Percentiles rank a stretch among this genome's conserved stretches.
Conservation (phyloP, 2,888 invertebrate genomes). For the Drosophila subsilvestris region DNA sequence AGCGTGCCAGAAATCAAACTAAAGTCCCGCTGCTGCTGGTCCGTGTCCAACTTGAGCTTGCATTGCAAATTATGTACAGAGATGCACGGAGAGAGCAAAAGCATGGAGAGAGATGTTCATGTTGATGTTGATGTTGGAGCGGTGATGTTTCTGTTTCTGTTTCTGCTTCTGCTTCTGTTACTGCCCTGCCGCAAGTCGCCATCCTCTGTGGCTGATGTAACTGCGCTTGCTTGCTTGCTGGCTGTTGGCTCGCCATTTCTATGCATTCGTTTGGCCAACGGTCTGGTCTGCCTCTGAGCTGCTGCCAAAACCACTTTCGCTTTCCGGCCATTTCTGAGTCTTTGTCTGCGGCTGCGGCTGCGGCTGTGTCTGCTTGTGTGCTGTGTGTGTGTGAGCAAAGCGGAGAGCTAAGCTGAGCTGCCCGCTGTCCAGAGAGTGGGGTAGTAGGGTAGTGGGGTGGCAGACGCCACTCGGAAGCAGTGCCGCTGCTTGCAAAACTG, state of each 20-base stretch:
- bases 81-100: slow-evolving; percentile 15
- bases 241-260: slow-evolving; percentile 53
- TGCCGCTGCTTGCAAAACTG: slow-evolving; percentile 46
- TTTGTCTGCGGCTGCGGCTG: not conserved
- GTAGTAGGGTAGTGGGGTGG: not conserved
- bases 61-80: slow-evolving; percentile 45
- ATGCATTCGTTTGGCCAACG: slow-evolving; percentile 41
- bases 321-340: slow-evolving; percentile 54
- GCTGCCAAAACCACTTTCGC: slow-evolving; percentile 73
- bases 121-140: no score
- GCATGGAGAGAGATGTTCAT: slow-evolving; percentile 28
- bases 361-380: slow-evolving; percentile 1
- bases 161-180: slow-evolving; percentile 4
- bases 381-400: slow-evolving; percentile 11
- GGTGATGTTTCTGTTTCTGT: slow-evolving; percentile 23
- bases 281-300: slow-evolving; percentile 42
- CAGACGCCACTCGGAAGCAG: slow-evolving; percentile 21
- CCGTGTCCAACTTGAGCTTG: slow-evolving; percentile 30
- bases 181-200: slow-evolving; percentile 37
- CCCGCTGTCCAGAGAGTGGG: not conserved
- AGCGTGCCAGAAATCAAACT: slow-evolving; percentile 76
- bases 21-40: slow-evolving; percentile 36
- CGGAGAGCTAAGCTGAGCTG: not conserved
- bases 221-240: slow-evolving; percentile 24
- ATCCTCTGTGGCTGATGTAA: slow-evolving; percentile 64